Evolutionary conservation across 2,113 vertebrate genomes (phyloP).

Genomic region (Lepisosteus osseus): DNA sequence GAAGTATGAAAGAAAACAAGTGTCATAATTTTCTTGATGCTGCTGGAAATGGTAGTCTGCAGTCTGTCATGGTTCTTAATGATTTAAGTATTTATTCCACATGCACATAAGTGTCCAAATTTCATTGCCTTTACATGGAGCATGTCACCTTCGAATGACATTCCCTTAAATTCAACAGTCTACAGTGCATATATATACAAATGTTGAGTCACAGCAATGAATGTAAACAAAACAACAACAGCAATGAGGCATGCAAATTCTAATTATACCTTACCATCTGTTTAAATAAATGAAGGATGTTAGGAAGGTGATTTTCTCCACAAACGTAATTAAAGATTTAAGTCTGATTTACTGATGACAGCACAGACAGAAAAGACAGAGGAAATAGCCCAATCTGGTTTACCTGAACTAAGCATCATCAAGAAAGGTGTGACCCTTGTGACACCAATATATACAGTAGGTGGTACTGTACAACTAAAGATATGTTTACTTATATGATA

Average conservation of each 20-base stretch:
- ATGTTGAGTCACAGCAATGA: conserved; percentile 51
- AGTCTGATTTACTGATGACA: conserved; percentile 70
- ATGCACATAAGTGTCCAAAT: too few relatives aligned
- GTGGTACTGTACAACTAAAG: too few relatives aligned
- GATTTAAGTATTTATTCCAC: too few relatives aligned
- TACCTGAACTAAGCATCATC: conserved; percentile 39
- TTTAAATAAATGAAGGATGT: conserved; percentile 68
- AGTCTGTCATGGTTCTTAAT: too few relatives aligned
- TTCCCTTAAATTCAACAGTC: not conserved
- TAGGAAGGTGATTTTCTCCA: conserved; percentile 68
- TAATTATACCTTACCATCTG: conserved; percentile 79
- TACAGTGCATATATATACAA: conserved; percentile 37
- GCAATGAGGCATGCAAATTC: conserved; percentile 77
- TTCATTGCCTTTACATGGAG: not conserved
- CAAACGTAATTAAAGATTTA: conserved; percentile 75
- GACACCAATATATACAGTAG: conserved; percentile 41
- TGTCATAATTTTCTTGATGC: too few relatives aligned
- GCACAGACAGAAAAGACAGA: conserved; percentile 47
- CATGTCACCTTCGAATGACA: not conserved
- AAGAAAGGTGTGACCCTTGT: conserved; percentile 18
- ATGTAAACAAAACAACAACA: conserved; percentile 59
- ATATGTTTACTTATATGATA: too few relatives aligned
- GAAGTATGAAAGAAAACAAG: too few relatives aligned
- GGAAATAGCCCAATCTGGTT: conserved; percentile 63
- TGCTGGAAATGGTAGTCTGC: too few relatives aligned